Conservation (phyloP, 2,888 invertebrate genomes). For the Diplolepis rosae region DNA sequence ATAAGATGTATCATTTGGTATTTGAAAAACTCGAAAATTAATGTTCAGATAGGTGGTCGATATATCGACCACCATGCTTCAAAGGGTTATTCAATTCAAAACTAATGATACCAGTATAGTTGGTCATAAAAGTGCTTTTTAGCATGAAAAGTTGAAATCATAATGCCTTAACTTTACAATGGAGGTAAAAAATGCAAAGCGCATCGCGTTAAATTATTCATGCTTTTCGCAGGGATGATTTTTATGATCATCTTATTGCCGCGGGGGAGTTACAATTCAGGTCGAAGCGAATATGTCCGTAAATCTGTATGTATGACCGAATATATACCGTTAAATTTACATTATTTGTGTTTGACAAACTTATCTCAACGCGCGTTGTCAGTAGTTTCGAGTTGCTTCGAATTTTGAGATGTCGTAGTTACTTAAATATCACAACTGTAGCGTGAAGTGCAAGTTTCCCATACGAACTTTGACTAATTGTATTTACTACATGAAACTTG, state of each 20-base stretch:
- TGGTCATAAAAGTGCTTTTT: too few relatives aligned
- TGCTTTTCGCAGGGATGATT: background rate
- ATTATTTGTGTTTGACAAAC: constrained; percentile 18
- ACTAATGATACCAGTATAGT: too few relatives aligned
- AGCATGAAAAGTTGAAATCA: too few relatives aligned
- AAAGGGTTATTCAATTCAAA: too few relatives aligned
- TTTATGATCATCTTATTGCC: background rate
- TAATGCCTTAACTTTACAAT: too few relatives aligned
- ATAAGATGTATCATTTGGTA: too few relatives aligned
- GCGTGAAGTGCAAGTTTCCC: background rate
- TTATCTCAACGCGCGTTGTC: background rate
- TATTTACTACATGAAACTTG: constrained; percentile 7
- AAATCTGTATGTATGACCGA: background rate
- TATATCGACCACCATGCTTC: too few relatives aligned
- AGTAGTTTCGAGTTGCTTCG: background rate
- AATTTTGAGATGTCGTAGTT: background rate
- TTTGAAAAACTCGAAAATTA: too few relatives aligned
- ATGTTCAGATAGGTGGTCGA: too few relatives aligned
- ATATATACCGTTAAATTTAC: constrained; percentile 9
- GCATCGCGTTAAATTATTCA: background rate
- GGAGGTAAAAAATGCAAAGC: background rate
- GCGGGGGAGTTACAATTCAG: background rate
- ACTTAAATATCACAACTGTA: background rate
- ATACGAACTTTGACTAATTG: background rate
- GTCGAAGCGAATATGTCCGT: background rate